Evolutionary conservation across 2,113 vertebrate species (phyloP).

Genomic region (Psittacus erithacus): DNA sequence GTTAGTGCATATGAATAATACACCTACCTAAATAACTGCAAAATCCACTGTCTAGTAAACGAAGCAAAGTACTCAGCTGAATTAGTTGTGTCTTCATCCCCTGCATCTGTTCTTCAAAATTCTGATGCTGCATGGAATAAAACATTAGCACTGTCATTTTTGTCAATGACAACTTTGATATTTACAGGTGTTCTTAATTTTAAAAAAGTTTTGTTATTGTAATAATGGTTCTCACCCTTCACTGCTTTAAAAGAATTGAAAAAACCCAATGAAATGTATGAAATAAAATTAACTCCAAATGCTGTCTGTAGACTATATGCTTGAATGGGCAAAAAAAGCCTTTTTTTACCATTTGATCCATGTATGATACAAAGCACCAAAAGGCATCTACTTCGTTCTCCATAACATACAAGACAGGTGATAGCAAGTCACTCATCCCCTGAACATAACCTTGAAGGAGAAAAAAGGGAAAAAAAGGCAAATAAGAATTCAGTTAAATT

Average conservation of each 20-base stretch:
- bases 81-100: slow-evolving; percentile 98
- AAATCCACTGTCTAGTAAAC: slow-evolving; percentile 92
- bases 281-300: not conserved
- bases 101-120: slow-evolving; percentile 99
- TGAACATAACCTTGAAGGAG: slow-evolving; percentile 88
- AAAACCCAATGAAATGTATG: not conserved
- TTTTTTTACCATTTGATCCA: slow-evolving; percentile 92
- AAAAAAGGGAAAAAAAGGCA: not conserved
- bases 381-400: slow-evolving; percentile 98
- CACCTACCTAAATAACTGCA: slow-evolving; percentile 94
- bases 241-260: not conserved
- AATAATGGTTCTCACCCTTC: not conserved
- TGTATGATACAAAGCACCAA: slow-evolving; percentile 96
- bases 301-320: not conserved
- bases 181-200: not conserved
- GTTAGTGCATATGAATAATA: not conserved
- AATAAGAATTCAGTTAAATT: not conserved
- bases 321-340: not conserved
- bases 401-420: slow-evolving; percentile 93
- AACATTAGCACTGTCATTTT: slow-evolving; percentile 28
- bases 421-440: slow-evolving; percentile 98
- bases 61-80: slow-evolving; percentile 92
- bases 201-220: not conserved
- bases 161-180: not conserved
- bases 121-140: slow-evolving; percentile 86